Conservation (phyloP, 2,888 invertebrate species). For the Siphlonurus alternatus region DNA sequence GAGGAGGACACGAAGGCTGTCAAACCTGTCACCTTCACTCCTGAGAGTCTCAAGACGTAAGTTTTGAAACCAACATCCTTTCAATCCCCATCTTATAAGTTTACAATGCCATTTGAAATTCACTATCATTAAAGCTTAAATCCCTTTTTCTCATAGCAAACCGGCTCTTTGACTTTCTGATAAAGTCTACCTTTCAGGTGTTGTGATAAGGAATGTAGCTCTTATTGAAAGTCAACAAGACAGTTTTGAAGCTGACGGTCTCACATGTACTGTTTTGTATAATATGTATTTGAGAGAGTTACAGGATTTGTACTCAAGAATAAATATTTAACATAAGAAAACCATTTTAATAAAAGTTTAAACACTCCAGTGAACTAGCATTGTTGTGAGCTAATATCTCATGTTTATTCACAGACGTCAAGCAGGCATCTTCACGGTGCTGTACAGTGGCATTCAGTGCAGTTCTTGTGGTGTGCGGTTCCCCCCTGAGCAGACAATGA, state of each 20-base stretch:
- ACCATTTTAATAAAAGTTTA: not conserved
- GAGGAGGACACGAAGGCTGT: constrained; percentile 23
- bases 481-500: constrained; percentile 71
- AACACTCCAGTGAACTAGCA: not conserved
- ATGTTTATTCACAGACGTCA: constrained; percentile 40
- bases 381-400: too few species aligned
- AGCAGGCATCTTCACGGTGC: constrained; percentile 42
- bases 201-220: too few species aligned
- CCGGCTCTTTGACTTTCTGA: too few species aligned
- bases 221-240: too few species aligned
- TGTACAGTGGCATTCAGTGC: constrained; percentile 91
- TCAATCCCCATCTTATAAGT: too few species aligned
- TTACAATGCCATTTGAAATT: too few species aligned
- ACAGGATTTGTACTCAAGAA: too few species aligned
- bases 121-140: not conserved
- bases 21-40: constrained; percentile 45
- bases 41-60: constrained; percentile 58
- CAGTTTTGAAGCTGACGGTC: too few species aligned
- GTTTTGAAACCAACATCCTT: constrained; percentile 20
- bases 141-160: not conserved
- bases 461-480: constrained; percentile 91
- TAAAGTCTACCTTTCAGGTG: too few species aligned
- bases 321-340: not conserved
- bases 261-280: too few species aligned
- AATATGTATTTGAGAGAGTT: too few species aligned